These are phyloP conservation scores for Empis livida DNA, from an alignment of 2,888 invertebrate genomes.

Conservation along the genomic window DNA sequence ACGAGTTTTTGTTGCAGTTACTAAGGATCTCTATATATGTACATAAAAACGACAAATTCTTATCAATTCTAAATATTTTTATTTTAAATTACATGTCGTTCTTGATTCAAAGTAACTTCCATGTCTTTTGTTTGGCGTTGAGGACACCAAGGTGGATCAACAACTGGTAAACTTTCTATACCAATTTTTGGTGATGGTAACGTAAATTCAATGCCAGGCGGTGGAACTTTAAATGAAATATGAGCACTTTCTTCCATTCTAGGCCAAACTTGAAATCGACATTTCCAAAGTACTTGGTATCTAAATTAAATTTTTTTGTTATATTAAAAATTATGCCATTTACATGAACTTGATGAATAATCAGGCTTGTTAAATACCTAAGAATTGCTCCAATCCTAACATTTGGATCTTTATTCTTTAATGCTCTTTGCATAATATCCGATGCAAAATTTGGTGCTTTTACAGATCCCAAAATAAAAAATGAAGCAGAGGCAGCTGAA, in stretches of 20 bases:
- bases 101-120: constrained; percentile 96
- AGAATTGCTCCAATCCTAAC: constrained; percentile 73
- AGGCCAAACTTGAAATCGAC: constrained; percentile 97
- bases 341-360: too few relatives aligned
- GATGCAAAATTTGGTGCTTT: constrained; percentile 81
- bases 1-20: constrained; percentile 96
- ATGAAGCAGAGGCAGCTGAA: constrained; percentile 69
- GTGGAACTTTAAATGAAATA: constrained; percentile 92
- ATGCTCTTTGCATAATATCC: constrained; percentile 75
- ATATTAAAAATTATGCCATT: neutral
- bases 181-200: constrained; percentile 98
- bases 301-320: constrained; percentile 37
- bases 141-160: constrained; percentile 99
- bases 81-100: constrained; percentile 74
- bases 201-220: constrained; percentile 98
- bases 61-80: neutral
- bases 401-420: constrained; percentile 72
- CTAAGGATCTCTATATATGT: constrained; percentile 62
- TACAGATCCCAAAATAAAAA: constrained; percentile 88
- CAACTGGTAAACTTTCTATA: constrained; percentile 82
- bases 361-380: constrained; percentile 44
- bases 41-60: constrained; percentile 4
- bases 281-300: constrained; percentile 92
- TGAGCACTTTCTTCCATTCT: constrained; percentile 98
- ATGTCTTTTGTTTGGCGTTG: constrained; percentile 97